Base-by-base conservation (phyloP, 2,797 vertebrate species). In the Necrosyrtes monachus region DNA sequence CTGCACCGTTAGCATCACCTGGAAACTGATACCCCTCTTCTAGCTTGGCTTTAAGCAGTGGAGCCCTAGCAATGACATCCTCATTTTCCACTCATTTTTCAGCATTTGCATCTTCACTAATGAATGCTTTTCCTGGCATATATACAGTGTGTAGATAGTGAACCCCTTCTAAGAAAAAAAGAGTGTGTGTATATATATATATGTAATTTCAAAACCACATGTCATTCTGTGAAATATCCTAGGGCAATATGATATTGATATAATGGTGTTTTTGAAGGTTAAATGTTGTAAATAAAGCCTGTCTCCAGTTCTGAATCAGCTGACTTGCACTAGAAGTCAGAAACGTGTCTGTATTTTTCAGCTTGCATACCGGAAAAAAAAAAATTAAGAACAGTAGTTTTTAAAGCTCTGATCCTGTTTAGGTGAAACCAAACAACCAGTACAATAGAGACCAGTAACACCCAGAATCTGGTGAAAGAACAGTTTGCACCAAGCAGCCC, bases 371-470 rank as follows among this genome's bases (percentile, higher is more conserved):
- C 0, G 0, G 30, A 75, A 63, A 50, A 65, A 39, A 67, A 37
- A 13, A 33, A 17, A 23, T 3, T 7, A 17, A 72, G 10, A 64
- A 6, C 8, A 11, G 2, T 48, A 2, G 17, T 85, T 94, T 72
- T 90, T 60, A 81, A 90, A 95, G 7, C 30, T 77, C 75, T 64
- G 50, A 37, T 88, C 17, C 24, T 94, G 39, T 93, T 92, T 31
- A 41, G 41, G 53, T 83, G 64, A 90, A 91, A 86, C 28, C 59
- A 90, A 91, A 18, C 33, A 56, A 28, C 8, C 13, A n/a, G 48
- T 35, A 27, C n/a, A 63, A 35, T 10, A 51, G 64, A 83, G 33
- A 85, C 9, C 17, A 88, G 60, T 56, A 93, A 48, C 31, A 68
- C 18, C 23, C 33, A 60, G 45, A 57, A 62, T 41, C 18, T 83